These are phyloP conservation scores for Pachydiplax longipennis DNA, from an alignment of 2,888 invertebrate genomes.

Conservation along the genomic window DNA sequence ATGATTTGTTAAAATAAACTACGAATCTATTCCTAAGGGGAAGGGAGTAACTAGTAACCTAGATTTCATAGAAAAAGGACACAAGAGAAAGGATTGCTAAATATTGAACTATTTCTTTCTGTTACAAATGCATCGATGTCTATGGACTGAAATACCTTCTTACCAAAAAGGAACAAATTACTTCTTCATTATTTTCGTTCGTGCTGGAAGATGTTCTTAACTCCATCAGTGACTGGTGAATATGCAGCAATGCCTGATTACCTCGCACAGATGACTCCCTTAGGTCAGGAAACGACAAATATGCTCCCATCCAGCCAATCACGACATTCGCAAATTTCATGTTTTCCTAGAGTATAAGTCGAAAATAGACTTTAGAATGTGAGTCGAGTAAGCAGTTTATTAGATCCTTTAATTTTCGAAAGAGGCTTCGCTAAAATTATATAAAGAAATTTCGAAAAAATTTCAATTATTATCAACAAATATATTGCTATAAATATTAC, in stretches of 20 bases:
- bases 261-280: neutral
- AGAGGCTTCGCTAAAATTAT: neutral
- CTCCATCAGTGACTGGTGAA: neutral
- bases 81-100: too few species aligned
- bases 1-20: too few species aligned
- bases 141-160: neutral
- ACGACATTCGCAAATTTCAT: constrained; percentile 9
- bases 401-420: neutral
- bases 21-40: too few species aligned
- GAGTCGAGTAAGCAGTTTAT: neutral
- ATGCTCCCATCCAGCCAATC: neutral
- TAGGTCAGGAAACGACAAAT: neutral
- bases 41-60: too few species aligned
- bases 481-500: too few species aligned
- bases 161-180: constrained; percentile 3
- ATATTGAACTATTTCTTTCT: too few species aligned
- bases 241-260: neutral
- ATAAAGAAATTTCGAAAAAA: too few species aligned
- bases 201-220: neutral
- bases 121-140: too few species aligned
- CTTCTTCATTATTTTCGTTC: neutral
- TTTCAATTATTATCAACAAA: too few species aligned
- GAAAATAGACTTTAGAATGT: neutral
- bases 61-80: too few species aligned
- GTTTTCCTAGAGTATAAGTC: neutral